These are phyloP conservation scores for Megalops cyprinoides DNA, from an alignment of 2,797 vertebrate genomes.

Conservation along the genomic window DNA sequence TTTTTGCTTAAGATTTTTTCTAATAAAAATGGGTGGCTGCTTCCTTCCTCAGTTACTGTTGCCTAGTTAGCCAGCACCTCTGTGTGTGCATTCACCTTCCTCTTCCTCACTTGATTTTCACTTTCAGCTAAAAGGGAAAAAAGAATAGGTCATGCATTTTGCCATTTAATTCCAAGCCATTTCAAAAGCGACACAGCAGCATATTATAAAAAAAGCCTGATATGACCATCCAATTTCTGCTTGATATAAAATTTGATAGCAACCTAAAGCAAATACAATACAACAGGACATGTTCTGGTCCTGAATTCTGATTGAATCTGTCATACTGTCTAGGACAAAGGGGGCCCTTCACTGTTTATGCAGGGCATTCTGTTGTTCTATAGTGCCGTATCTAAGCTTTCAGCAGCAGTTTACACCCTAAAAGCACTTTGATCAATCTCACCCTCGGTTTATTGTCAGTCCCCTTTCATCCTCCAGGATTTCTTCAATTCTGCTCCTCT, in stretches of 20 bases:
- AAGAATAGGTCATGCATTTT: background rate
- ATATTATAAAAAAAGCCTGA: background rate
- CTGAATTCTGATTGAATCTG: background rate
- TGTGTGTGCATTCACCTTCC: too few species aligned
- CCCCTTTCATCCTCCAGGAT: slow-evolving; percentile 59
- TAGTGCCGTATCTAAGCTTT: background rate
- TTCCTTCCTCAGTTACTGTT: background rate
- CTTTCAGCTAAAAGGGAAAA: background rate
- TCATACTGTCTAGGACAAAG: background rate
- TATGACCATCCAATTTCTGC: too few species aligned
- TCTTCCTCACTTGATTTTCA: too few species aligned
- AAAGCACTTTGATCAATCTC: too few species aligned
- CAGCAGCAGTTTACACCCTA: background rate
- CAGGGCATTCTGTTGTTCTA: background rate
- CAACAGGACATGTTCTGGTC: background rate
- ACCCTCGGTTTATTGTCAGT: slow-evolving; percentile 49
- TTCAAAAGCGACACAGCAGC: background rate
- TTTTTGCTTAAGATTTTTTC: background rate
- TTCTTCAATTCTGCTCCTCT: slow-evolving; percentile 60
- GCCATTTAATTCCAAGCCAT: background rate
- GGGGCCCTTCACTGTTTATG: background rate
- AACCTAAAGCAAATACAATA: background rate
- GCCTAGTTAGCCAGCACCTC: background rate
- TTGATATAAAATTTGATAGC: background rate
- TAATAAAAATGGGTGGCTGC: background rate